Evolutionary conservation across 2,888 invertebrate genomes (phyloP).

Genomic region (Brenthis ino): DNA sequence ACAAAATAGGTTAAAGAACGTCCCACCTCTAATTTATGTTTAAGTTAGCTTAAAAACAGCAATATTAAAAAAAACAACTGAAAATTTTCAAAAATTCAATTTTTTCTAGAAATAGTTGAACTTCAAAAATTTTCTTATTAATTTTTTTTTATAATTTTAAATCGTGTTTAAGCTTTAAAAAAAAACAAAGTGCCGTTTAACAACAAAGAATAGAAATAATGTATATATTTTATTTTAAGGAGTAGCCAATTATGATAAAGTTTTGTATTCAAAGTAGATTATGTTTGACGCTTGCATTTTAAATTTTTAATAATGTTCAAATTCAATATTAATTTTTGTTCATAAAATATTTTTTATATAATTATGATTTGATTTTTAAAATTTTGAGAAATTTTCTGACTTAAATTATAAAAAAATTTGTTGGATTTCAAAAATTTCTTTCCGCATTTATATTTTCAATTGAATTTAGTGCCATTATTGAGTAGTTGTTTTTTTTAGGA

Average conservation of each 20-base stretch:
- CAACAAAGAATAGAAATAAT: slow-evolving; percentile 21
- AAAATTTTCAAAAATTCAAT: slow-evolving; percentile 13
- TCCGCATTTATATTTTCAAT: neutral
- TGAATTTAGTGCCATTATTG: slow-evolving; percentile 13
- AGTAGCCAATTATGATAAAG: slow-evolving; percentile 1
- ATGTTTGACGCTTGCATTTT: too few relatives aligned
- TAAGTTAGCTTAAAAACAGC: slow-evolving; percentile 39
- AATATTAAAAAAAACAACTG: slow-evolving; percentile 35
- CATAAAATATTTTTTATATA: neutral
- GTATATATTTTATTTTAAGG: slow-evolving; percentile 11
- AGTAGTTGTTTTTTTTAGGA: neutral
- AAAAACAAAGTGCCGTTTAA: slow-evolving; percentile 28
- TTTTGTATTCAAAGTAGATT: too few relatives aligned
- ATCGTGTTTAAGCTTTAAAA: slow-evolving; percentile 24
- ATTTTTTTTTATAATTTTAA: neutral
- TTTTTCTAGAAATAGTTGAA: neutral
- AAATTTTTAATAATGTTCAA: too few relatives aligned
- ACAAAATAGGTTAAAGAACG: slow-evolving; percentile 50
- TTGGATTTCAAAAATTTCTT: neutral
- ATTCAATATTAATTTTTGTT: neutral
- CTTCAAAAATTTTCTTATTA: neutral
- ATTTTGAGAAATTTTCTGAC: neutral
- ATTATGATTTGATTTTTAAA: neutral
- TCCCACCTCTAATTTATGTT: slow-evolving; percentile 53
- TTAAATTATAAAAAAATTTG: neutral